Evolutionary conservation across 2,797 vertebrate species (phyloP).

Genomic region (Leptodactylus fallax): DNA sequence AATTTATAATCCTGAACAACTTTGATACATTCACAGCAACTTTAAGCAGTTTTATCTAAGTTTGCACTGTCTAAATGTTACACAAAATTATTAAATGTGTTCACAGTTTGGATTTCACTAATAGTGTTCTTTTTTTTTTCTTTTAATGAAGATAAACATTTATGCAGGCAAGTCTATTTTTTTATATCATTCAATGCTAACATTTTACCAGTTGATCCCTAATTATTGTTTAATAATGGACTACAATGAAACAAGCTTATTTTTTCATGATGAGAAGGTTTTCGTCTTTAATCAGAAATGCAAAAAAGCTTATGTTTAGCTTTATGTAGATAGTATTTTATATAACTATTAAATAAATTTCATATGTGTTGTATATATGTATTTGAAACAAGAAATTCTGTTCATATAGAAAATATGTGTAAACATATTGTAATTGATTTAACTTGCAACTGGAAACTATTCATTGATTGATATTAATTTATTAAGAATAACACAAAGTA

Average conservation of each 20-base stretch:
- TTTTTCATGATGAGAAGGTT: not conserved
- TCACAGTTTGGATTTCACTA: too few relatives aligned
- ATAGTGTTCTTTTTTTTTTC: too few relatives aligned
- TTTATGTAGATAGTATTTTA: constrained; percentile 25
- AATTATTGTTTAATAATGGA: not conserved
- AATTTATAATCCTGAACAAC: too few relatives aligned
- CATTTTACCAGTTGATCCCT: not conserved
- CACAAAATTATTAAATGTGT: too few relatives aligned
- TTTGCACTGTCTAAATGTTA: too few relatives aligned
- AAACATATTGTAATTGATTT: not conserved
- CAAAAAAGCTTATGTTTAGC: constrained; percentile 39
- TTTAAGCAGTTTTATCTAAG: too few relatives aligned
- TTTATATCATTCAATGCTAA: too few relatives aligned
- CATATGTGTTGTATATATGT: not conserved
- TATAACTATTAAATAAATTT: constrained; percentile 3
- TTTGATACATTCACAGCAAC: too few relatives aligned
- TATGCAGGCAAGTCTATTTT: not conserved
- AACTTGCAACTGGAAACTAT: not conserved
- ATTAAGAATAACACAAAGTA: not conserved
- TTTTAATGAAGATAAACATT: not conserved
- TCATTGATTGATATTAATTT: not conserved
- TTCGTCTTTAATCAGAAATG: constrained; percentile 19
- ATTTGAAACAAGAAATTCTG: not conserved
- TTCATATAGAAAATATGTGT: not conserved
- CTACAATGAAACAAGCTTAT: not conserved